A percentile compares a stretch with the other conserved stretches of the same genome.
Conservation (phyloP, 2,113 vertebrate genomes). For the Ariopsis seemanni region DNA sequence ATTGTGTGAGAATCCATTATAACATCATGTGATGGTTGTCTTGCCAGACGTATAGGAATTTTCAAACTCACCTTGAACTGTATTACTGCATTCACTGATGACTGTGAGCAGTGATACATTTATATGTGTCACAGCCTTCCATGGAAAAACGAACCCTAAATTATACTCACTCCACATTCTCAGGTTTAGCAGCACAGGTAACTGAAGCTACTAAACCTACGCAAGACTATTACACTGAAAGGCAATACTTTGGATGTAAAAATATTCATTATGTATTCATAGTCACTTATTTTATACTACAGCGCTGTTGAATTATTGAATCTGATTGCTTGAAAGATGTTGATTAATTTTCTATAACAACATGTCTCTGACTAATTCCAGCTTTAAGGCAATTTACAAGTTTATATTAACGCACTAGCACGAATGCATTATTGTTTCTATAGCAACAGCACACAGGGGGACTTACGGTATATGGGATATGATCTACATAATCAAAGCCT, state of each 20-base stretch:
- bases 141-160: not conserved
- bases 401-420: not conserved
- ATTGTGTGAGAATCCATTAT: not conserved
- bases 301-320: not conserved
- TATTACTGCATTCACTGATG: not conserved
- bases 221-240: not conserved
- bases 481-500: not conserved
- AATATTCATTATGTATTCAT: not conserved
- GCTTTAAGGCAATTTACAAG: not conserved
- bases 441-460: not conserved
- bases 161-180: not conserved
- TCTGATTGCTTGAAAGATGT: not conserved
- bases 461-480: not conserved
- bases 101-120: not conserved
- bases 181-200: not conserved
- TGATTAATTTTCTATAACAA: not conserved
- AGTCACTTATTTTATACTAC: not conserved
- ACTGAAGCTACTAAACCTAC: not conserved
- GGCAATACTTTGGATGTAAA: not conserved
- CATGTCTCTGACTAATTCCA: not conserved
- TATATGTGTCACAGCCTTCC: not conserved
- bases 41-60: not conserved
- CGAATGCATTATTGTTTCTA: not conserved
- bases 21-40: not conserved
- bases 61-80: slow-evolving; percentile 2